Conservation (phyloP, 2,888 invertebrate species). For the Lithosia quadra region DNA sequence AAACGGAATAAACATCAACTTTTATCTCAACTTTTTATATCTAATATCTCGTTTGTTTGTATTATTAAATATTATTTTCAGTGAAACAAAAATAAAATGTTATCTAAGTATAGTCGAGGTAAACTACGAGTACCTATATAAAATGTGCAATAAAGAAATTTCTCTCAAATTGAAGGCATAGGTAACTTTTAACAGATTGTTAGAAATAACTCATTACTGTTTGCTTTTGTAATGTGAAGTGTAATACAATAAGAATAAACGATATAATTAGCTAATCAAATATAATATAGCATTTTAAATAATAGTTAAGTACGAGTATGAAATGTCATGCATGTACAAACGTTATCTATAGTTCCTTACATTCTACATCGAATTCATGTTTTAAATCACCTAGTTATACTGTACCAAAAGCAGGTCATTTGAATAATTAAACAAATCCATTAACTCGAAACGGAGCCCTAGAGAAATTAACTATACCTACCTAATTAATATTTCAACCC, state of each 20-base stretch:
- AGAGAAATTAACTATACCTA: background rate
- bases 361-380: too few species aligned
- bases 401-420: conserved; percentile 1
- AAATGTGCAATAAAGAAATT: too few species aligned
- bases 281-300: too few species aligned
- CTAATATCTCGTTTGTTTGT: background rate
- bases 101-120: background rate
- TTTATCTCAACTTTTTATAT: background rate
- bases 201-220: too few species aligned
- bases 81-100: background rate
- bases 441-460: background rate
- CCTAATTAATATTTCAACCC: conserved; percentile 2
- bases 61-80: background rate
- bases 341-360: background rate
- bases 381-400: background rate
- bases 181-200: too few species aligned
- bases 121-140: too few species aligned
- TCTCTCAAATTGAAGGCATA: too few species aligned
- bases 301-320: too few species aligned
- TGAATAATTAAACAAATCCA: conserved; percentile 13
- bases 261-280: too few species aligned
- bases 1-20: background rate
- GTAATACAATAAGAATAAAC: too few species aligned
- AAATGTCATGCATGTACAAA: too few species aligned
- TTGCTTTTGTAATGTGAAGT: too few species aligned